A percentile compares a stretch with the other conserved stretches of the same genome.
These are phyloP conservation scores for Cephus spinipes DNA, from an alignment of 2,888 invertebrate genomes.

Conservation along the genomic window DNA sequence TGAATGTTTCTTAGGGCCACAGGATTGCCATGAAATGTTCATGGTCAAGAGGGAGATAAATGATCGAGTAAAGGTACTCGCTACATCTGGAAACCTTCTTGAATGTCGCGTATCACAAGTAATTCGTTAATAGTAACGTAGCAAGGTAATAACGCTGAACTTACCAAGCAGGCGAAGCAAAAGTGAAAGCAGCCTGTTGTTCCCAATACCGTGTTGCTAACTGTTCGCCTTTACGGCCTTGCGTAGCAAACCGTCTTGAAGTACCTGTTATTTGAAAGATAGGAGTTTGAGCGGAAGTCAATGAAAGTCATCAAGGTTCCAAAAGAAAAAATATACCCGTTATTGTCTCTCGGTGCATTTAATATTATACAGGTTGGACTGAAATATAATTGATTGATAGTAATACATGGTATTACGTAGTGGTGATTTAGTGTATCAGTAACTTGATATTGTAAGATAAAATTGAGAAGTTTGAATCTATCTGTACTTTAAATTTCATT, in stretches of 20 bases:
- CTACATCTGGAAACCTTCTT: not conserved
- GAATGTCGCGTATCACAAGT: not conserved
- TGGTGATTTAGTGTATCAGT: not conserved
- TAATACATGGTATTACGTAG: not conserved
- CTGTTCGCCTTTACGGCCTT: constrained; percentile 32
- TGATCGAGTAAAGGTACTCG: not conserved
- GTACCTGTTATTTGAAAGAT: not conserved
- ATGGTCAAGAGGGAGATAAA: not conserved
- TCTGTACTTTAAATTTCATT: not conserved
- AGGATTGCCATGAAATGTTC: not conserved
- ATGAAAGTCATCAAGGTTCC: constrained; percentile 26
- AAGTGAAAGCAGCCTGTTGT: constrained; percentile 41
- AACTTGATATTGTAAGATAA: not conserved
- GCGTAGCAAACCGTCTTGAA: constrained; percentile 10
- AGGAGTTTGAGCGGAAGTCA: constrained; percentile 34
- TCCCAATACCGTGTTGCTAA: constrained; percentile 15
- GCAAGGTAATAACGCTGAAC: not conserved
- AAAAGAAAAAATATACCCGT: not conserved
- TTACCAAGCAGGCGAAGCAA: constrained; percentile 27
- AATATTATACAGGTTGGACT: not conserved
- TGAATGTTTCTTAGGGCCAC: not conserved
- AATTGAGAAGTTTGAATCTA: not conserved
- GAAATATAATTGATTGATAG: not conserved
- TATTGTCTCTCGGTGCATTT: not conserved
- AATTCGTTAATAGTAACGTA: not conserved